Conservation (phyloP, 2,888 invertebrate genomes). For the Synanthedon vespiformis region DNA sequence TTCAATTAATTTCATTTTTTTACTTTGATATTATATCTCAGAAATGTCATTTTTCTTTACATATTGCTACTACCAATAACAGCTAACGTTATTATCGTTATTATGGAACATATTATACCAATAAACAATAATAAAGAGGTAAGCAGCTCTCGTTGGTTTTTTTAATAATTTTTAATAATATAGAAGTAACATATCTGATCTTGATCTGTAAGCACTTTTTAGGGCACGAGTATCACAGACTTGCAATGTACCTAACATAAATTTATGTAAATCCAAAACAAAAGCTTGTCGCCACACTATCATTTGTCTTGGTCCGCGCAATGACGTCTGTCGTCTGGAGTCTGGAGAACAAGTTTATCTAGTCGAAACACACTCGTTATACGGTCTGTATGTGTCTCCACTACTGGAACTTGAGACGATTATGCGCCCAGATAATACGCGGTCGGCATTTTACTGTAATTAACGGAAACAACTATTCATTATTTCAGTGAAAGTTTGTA, state of each 20-base stretch:
- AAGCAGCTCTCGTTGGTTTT: too few relatives aligned
- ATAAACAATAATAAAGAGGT: too few relatives aligned
- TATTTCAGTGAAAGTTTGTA: neutral
- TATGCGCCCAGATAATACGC: neutral
- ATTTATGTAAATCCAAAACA: neutral
- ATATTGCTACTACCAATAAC: too few relatives aligned
- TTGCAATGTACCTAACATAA: neutral
- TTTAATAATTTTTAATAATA: too few relatives aligned
- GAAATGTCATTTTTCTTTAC: too few relatives aligned
- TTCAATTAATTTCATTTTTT: too few relatives aligned
- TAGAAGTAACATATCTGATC: too few relatives aligned
- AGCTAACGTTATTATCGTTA: too few relatives aligned
- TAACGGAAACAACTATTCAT: neutral
- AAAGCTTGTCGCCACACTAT: slow-evolving; percentile 16
- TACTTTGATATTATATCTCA: too few relatives aligned
- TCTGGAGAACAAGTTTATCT: slow-evolving; percentile 46
- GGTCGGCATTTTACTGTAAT: neutral
- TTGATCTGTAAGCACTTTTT: too few relatives aligned
- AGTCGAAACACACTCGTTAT: slow-evolving; percentile 32
- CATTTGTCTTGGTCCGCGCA: slow-evolving; percentile 44
- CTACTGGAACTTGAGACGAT: slow-evolving; percentile 29
- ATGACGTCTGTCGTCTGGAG: slow-evolving; percentile 47
- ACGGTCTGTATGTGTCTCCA: slow-evolving; percentile 22
- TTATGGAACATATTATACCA: too few relatives aligned
- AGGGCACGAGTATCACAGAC: too few relatives aligned